These are phyloP conservation scores for Aricia artaxerxes DNA, from an alignment of 2,888 invertebrate species.

Conservation along the genomic window DNA sequence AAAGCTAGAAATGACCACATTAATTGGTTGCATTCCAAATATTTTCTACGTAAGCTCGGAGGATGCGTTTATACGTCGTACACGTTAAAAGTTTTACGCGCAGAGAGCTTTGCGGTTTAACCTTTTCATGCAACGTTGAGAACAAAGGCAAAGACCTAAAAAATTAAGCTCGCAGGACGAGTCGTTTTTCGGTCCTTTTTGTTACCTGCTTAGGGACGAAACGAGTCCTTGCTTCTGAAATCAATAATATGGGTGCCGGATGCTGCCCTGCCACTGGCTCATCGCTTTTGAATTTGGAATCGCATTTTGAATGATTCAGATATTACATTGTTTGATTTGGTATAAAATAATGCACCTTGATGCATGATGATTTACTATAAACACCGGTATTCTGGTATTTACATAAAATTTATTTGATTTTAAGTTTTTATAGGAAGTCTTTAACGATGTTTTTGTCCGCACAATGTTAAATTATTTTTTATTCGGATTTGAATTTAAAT, in stretches of 20 bases:
- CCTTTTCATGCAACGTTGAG: slow-evolving; percentile 19
- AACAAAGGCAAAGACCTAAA: slow-evolving; percentile 54
- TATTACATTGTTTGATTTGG: not conserved
- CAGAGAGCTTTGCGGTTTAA: slow-evolving; percentile 3
- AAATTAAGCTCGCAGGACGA: slow-evolving; percentile 53
- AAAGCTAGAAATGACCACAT: not conserved
- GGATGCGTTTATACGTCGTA: not conserved
- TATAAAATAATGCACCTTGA: not conserved
- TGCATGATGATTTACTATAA: not conserved
- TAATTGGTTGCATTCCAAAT: not conserved
- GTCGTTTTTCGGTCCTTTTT: slow-evolving; percentile 63
- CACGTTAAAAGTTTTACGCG: not conserved
- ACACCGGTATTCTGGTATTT: slow-evolving; percentile 4
- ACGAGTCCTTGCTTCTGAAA: slow-evolving; percentile 46
- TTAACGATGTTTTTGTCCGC: not conserved
- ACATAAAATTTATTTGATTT: not conserved
- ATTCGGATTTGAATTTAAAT: not conserved
- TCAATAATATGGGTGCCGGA: slow-evolving; percentile 27
- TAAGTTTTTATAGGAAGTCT: not conserved
- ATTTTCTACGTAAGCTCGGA: not conserved
- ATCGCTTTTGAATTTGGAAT: slow-evolving; percentile 40
- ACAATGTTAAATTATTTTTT: not conserved
- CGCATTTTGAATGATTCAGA: slow-evolving; percentile 3
- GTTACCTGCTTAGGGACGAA: slow-evolving; percentile 66
- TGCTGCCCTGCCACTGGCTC: slow-evolving; percentile 14